Evolutionary conservation across 2,888 invertebrate genomes (phyloP), one percentile per base, ranked within the genome.

Genomic region (Thecocarcelia acutangulata): DNA sequence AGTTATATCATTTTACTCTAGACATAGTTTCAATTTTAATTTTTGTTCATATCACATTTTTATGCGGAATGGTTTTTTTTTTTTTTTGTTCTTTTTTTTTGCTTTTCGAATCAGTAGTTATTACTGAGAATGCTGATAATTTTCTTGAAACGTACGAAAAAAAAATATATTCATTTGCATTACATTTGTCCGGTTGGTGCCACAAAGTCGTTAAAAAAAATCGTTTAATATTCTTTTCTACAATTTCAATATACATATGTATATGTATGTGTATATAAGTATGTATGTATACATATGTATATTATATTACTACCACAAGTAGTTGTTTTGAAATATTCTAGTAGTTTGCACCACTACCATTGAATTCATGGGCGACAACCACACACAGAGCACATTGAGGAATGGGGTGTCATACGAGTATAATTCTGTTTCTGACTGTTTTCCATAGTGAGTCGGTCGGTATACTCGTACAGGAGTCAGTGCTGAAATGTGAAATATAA

Each of bases 171-270:
- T 33, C 33, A 33, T 33, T 33, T 33, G 28, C 28, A 3, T 28
- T 56, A 24, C n/a, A 17, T 37, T 72, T 24, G 54, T 6, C 66
- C 56, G 21, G 77, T 74, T 78, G 75, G 84, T 80, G 83, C 80
- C 83, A 80, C 76, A 75, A 73, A 78, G 80, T 78, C 78, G 75
- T 50, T 76, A 64, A 42, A 81, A 78, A 24, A 84, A 58, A 78
- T 28, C 12, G 40, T 72, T 78, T 15, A 52, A 24, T 54, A 24
- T 66, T 52, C 42, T 42, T 3, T 5, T 21, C 21, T 15, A 2
- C 12, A 15, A 46, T 46, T 40, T 37, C 24, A 24, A 24, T 2
- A 5, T 5, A 24, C 24, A 24, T 24, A 24, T 5, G 24, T 3
- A 2, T 5, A 5, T 24, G 8, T 8, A 5, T 8, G 8, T 9